A percentile compares a stretch with the other conserved stretches of the same genome.
phyloP scores from a whole-genome alignment of 1,140 invertebrate genomes.

The Macrobrachium rosenbergii region DNA sequence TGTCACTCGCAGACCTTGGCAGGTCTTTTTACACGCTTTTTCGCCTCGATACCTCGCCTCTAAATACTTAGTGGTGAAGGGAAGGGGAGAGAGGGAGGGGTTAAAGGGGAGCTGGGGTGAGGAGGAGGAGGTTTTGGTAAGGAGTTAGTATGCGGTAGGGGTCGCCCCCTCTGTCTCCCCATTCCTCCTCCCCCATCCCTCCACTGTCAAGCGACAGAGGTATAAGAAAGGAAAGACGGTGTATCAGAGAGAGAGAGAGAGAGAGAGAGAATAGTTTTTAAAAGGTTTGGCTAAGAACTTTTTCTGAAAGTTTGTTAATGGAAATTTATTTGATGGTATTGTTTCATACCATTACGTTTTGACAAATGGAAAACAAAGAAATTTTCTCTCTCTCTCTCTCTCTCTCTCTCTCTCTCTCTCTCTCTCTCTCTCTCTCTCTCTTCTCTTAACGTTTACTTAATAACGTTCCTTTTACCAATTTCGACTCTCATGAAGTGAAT shows the following conservation, averaged over 20 bases:
- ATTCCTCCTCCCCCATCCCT: neutral
- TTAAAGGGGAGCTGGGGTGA: too few relatives aligned
- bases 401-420: slow-evolving; percentile 14
- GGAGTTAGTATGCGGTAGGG: neutral
- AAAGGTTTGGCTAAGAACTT: neutral
- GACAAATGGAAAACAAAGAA: neutral
- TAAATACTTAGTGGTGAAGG: too few relatives aligned
- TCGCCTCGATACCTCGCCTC: too few relatives aligned
- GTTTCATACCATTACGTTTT: too few relatives aligned
- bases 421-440: neutral
- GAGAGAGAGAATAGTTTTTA: neutral
- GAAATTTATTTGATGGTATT: too few relatives aligned
- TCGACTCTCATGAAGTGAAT: too few relatives aligned
- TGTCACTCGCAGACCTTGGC: too few relatives aligned
- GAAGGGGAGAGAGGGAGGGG: too few relatives aligned
- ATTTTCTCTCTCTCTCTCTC: slow-evolving; percentile 13
- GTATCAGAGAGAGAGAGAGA: neutral
- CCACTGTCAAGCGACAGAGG: neutral
- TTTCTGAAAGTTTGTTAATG: neutral
- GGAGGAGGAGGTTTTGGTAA: neutral
- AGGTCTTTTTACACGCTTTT: too few relatives aligned
- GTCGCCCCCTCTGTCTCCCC: neutral
- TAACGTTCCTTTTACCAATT: neutral
- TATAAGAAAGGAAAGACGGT: neutral
- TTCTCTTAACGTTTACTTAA: neutral